phyloP scores from a whole-genome alignment of 1,140 invertebrate species.

The Zaprionus ornatus region DNA sequence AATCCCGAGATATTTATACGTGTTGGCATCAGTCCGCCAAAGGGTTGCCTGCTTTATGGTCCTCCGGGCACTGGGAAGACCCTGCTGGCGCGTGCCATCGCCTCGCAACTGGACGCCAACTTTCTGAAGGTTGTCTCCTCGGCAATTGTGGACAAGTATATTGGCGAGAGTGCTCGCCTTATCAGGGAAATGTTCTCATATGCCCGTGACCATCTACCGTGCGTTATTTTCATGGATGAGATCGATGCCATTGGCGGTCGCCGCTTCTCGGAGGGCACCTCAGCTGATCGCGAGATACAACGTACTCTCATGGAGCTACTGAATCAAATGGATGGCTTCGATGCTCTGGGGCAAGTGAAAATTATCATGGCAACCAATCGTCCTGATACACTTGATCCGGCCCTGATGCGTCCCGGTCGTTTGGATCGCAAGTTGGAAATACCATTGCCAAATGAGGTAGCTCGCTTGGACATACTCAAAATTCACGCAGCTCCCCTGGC shows the following conservation, averaged over 20 bases:
- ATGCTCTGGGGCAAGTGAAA: slow-evolving; percentile 95
- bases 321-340: slow-evolving; percentile 98
- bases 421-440: slow-evolving; percentile 99
- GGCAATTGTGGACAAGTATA: slow-evolving; percentile 96
- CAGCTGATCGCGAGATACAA: slow-evolving; percentile 99
- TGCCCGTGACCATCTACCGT: slow-evolving; percentile 99
- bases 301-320: slow-evolving; percentile 99
- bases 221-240: slow-evolving; percentile 99
- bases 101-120: slow-evolving; percentile 98
- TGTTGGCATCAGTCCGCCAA: slow-evolving; percentile 99
- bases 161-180: slow-evolving; percentile 99
- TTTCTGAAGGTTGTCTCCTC: slow-evolving; percentile 99
- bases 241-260: slow-evolving; percentile 99
- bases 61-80: slow-evolving; percentile 99
- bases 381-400: slow-evolving; percentile 98
- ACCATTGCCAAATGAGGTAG: slow-evolving; percentile 94
- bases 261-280: slow-evolving; percentile 98
- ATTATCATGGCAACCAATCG: slow-evolving; percentile 99
- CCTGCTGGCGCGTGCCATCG: slow-evolving; percentile 96
- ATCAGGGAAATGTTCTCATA: slow-evolving; percentile 99
- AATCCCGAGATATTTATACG: slow-evolving; percentile 98
- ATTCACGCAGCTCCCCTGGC: slow-evolving; percentile 98
- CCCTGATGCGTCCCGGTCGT: slow-evolving; percentile 97
- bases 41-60: slow-evolving; percentile 98
- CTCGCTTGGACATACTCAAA: slow-evolving; percentile 96